These are phyloP conservation scores for Coreoperca whiteheadi DNA, from an alignment of 2,113 vertebrate species.

Conservation along the genomic window DNA sequence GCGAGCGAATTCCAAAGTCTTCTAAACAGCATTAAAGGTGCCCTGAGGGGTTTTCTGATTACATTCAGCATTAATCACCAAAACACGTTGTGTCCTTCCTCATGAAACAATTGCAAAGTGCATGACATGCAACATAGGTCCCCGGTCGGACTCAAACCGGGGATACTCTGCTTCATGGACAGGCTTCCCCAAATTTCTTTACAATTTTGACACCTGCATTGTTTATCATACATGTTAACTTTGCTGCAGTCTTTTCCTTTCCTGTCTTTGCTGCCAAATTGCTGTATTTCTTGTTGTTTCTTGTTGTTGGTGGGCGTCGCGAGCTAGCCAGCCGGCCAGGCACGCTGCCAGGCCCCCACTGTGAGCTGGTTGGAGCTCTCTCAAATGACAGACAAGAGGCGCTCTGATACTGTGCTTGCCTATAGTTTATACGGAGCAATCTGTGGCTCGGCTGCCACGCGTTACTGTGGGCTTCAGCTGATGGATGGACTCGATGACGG, in stretches of 20 bases:
- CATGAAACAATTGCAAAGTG: background rate
- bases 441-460: background rate
- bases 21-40: background rate
- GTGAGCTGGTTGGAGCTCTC: too few relatives aligned
- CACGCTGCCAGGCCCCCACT: too few relatives aligned
- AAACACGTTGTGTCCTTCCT: background rate
- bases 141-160: background rate
- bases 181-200: background rate
- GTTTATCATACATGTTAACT: background rate
- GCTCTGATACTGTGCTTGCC: background rate
- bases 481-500: constrained; percentile 28
- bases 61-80: background rate
- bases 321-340: too few relatives aligned
- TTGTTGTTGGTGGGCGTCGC: background rate
- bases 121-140: too few relatives aligned
- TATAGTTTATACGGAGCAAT: background rate
- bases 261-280: background rate
- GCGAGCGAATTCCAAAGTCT: background rate
- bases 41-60: background rate
- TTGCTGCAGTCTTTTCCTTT: background rate
- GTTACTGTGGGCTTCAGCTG: constrained; percentile 7
- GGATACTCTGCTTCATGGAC: background rate
- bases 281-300: background rate
- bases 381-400: too few relatives aligned
- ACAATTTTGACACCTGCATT: background rate